A percentile compares a stretch with the other conserved stretches of the same genome.
phyloP scores from a whole-genome alignment of 2,888 invertebrate genomes.

The Diarsia rubi region DNA sequence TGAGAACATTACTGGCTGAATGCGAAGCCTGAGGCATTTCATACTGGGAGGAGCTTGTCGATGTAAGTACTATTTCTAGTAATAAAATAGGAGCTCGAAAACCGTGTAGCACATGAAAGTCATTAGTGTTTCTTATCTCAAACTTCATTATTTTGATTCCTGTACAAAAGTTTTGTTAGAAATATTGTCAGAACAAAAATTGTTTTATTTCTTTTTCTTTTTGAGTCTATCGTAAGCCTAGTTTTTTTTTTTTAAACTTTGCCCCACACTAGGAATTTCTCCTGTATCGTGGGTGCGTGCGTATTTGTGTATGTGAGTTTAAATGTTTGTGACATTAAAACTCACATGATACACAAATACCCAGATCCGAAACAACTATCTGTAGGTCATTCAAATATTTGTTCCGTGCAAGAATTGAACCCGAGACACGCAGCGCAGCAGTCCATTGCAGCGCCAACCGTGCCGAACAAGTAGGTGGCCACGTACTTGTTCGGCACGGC shows the following conservation, averaged over 20 bases:
- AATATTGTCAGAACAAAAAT: background rate
- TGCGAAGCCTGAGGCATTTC: conserved; percentile 39
- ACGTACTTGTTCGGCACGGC: no score
- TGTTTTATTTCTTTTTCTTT: background rate
- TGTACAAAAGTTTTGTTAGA: background rate
- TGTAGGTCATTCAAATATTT: no score
- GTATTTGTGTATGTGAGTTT: no score
- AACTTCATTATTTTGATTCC: background rate
- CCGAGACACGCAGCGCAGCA: no score
- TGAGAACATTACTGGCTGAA: conserved; percentile 22
- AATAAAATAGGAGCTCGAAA: background rate
- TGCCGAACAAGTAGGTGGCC: background rate
- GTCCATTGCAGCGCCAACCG: no score
- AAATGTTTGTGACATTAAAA: no score
- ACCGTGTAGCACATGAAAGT: background rate
- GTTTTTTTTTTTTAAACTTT: no score
- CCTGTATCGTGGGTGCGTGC: no score
- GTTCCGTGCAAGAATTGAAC: no score
- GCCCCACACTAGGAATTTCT: no score
- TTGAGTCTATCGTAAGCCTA: background rate
- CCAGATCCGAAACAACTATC: no score
- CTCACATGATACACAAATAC: no score
- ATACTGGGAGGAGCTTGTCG: conserved; percentile 5
- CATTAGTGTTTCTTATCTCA: background rate
- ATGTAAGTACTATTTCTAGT: background rate